Evolutionary conservation across 1,140 invertebrate species (phyloP).

Genomic region (Hyles vespertilio): DNA sequence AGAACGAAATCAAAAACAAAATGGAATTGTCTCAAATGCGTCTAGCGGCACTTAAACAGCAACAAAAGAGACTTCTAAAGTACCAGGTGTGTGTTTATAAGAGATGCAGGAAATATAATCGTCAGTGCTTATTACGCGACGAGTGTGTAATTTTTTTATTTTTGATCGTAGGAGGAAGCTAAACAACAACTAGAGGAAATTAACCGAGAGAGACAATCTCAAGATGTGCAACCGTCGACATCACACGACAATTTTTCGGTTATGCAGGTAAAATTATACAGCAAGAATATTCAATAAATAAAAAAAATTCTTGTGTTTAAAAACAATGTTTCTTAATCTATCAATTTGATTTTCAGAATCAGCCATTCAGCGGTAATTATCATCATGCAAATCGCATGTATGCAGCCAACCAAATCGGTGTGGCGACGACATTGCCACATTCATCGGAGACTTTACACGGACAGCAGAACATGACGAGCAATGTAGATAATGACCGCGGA

Average conservation of each 20-base stretch:
- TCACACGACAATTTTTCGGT: conserved; percentile 37
- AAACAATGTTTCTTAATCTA: background rate
- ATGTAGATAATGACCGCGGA: conserved; percentile 41
- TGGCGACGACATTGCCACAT: conserved; percentile 68
- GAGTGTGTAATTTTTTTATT: conserved; percentile 15
- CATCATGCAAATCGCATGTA: conserved; percentile 56
- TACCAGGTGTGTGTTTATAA: conserved; percentile 51
- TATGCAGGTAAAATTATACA: conserved; percentile 25
- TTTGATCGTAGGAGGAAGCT: conserved; percentile 52
- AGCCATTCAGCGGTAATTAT: conserved; percentile 44
- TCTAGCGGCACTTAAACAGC: conserved; percentile 64
- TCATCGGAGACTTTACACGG: conserved; percentile 37
- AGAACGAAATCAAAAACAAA: conserved; percentile 72
- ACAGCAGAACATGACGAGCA: conserved; percentile 30
- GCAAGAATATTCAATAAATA: too few relatives aligned
- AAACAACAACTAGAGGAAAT: conserved; percentile 69
- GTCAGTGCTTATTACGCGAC: background rate
- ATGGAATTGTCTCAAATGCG: conserved; percentile 71
- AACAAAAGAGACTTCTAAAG: conserved; percentile 68
- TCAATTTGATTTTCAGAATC: conserved; percentile 30
- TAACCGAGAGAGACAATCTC: conserved; percentile 53
- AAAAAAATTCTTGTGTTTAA: background rate
- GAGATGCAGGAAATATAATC: background rate
- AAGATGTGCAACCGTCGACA: conserved; percentile 46
- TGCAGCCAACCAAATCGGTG: conserved; percentile 67